A percentile compares a stretch with the other conserved stretches of the same genome.
Evolutionary conservation across 2,888 invertebrate genomes (phyloP).

Genomic region (Chloroclysta siterata): DNA sequence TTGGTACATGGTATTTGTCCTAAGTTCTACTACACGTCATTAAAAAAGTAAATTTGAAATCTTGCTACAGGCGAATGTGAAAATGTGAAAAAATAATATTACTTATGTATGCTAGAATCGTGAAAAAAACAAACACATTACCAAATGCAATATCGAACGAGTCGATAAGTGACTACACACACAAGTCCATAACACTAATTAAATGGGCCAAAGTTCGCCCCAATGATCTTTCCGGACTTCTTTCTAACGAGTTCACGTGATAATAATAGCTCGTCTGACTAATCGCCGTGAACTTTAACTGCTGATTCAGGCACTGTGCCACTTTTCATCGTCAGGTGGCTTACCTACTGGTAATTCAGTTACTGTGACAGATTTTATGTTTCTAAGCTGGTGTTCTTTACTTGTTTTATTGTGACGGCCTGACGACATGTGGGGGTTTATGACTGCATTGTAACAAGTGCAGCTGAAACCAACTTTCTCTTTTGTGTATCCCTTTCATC

Average conservation of each 20-base stretch:
- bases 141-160: no score
- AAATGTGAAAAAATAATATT: no score
- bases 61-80: no score
- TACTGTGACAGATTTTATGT: constrained; percentile 12
- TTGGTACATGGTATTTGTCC: no score
- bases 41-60: no score
- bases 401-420: constrained; percentile 1
- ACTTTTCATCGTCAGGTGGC: constrained; percentile 6
- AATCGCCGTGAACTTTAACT: constrained; percentile 45
- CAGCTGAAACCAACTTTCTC: neutral
- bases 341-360: constrained; percentile 3
- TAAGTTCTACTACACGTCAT: no score
- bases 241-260: constrained; percentile 43
- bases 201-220: constrained; percentile 28
- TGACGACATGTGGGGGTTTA: constrained; percentile 10
- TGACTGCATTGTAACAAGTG: neutral
- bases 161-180: no score
- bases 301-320: neutral
- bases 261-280: constrained; percentile 50
- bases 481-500: neutral
- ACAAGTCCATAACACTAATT: neutral
- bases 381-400: neutral
- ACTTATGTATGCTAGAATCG: no score
- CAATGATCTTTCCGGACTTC: constrained; percentile 31
- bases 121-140: no score